phyloP scores from a whole-genome alignment of 2,888 invertebrate species.

The Eupithecia insigniata region DNA sequence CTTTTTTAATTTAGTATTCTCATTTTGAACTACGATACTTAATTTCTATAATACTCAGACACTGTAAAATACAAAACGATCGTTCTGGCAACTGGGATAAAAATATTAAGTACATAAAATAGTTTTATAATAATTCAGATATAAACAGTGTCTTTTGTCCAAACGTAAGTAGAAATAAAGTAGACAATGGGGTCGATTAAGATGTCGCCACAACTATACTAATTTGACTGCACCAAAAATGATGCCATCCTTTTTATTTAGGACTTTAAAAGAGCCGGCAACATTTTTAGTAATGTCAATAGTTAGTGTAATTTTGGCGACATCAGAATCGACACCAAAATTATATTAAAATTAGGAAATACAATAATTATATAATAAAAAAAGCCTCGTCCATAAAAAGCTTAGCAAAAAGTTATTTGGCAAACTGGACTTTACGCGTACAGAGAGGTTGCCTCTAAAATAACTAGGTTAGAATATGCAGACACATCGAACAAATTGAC shows the following conservation, averaged over 20 bases:
- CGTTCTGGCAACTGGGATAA: conserved; percentile 11
- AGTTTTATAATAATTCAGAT: conserved; percentile 12
- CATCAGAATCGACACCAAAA: not conserved
- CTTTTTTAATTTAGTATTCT: conserved; percentile 10
- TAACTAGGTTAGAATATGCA: not conserved
- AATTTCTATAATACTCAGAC: conserved; percentile 56
- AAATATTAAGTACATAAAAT: conserved; percentile 44
- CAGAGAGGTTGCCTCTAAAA: not conserved
- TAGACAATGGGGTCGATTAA: not conserved
- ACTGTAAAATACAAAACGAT: conserved; percentile 44
- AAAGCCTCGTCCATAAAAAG: not conserved
- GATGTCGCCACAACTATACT: not conserved
- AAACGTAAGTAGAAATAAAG: conserved; percentile 15
- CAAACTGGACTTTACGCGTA: not conserved
- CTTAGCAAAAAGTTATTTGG: not conserved
- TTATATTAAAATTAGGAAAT: not conserved
- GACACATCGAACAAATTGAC: not conserved
- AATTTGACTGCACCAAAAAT: not conserved
- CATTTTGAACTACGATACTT: conserved; percentile 30
- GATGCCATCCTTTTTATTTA: not conserved
- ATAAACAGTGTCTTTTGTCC: conserved; percentile 22
- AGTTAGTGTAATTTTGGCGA: not conserved
- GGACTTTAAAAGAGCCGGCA: not conserved
- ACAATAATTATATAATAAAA: not conserved
- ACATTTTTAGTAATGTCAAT: not conserved